phyloP scores from a whole-genome alignment of 2,113 vertebrate genomes.

The Gnathonemus longibarbis region DNA sequence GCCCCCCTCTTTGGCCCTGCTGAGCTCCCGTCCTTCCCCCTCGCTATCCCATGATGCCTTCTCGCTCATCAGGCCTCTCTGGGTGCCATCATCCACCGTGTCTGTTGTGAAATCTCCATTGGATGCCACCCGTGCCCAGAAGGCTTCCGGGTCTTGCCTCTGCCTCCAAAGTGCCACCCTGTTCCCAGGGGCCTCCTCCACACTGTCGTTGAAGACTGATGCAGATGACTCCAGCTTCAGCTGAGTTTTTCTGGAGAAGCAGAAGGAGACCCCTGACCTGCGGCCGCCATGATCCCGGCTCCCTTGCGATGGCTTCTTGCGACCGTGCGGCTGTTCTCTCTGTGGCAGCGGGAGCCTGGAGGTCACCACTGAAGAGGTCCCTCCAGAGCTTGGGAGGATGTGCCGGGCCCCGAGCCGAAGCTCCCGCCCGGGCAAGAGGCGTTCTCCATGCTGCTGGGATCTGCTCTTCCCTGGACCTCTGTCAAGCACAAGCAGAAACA shows the following conservation, averaged over 20 bases:
- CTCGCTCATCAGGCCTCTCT: conserved; percentile 28
- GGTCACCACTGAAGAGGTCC: conserved; percentile 35
- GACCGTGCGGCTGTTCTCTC: conserved; percentile 38
- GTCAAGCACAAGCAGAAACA: conserved; percentile 39
- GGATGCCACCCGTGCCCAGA: conserved; percentile 39
- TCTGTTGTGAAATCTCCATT: conserved; percentile 30
- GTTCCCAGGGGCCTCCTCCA: conserved; percentile 68
- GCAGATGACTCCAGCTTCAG: conserved; percentile 88
- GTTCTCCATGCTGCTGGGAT: conserved; percentile 56
- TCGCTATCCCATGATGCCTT: conserved; percentile 19
- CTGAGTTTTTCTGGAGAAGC: conserved; percentile 83
- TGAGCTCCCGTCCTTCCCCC: conserved; percentile 28
- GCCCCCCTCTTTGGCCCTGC: background rate
- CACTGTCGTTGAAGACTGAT: conserved; percentile 85
- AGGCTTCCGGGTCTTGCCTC: conserved; percentile 51
- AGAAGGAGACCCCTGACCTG: conserved; percentile 84
- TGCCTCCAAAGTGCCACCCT: conserved; percentile 54
- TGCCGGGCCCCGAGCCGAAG: conserved; percentile 44
- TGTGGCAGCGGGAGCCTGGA: conserved; percentile 39
- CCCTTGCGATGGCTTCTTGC: conserved; percentile 30
- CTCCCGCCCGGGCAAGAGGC: conserved; percentile 51
- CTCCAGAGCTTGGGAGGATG: conserved; percentile 42
- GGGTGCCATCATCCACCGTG: background rate
- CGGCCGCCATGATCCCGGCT: conserved; percentile 53
- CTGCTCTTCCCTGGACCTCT: conserved; percentile 69